Evolutionary conservation across 2,888 invertebrate genomes (phyloP).

Genomic region (Clitarchus hookeri): DNA sequence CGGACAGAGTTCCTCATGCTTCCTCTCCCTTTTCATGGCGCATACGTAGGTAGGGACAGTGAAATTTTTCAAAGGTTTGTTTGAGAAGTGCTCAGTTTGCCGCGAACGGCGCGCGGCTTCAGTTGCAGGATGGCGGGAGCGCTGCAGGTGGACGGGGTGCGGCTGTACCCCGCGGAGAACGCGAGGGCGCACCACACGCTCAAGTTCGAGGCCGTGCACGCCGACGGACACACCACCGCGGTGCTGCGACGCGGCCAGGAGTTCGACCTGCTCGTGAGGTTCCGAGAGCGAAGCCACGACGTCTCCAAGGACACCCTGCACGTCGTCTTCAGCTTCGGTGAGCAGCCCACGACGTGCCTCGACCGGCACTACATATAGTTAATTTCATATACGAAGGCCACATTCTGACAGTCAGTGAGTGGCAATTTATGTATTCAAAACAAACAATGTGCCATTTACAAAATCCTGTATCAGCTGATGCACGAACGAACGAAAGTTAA

Average conservation of each 20-base stretch:
- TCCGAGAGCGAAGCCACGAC: constrained; percentile 64
- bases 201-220: constrained; percentile 69
- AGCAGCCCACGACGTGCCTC: constrained; percentile 42
- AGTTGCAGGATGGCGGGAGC: neutral
- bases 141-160: constrained; percentile 62
- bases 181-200: constrained; percentile 69
- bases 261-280: constrained; percentile 70
- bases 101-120: too few relatives aligned
- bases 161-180: constrained; percentile 72
- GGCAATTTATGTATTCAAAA: too few relatives aligned
- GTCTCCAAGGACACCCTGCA: constrained; percentile 66
- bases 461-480: too few relatives aligned
- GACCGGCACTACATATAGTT: neutral
- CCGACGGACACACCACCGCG: constrained; percentile 66
- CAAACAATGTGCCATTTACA: too few relatives aligned
- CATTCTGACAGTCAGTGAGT: too few relatives aligned
- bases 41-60: too few relatives aligned
- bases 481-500: too few relatives aligned
- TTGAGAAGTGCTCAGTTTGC: too few relatives aligned
- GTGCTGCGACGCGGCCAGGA: constrained; percentile 74
- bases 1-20: too few relatives aligned
- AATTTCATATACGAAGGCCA: too few relatives aligned
- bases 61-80: too few relatives aligned
- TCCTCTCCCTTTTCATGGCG: too few relatives aligned
- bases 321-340: constrained; percentile 70